A percentile compares a stretch with the other conserved stretches of the same genome.
phyloP scores from a whole-genome alignment of 1,140 invertebrate genomes.

The Drosophila pseudoananassae region DNA sequence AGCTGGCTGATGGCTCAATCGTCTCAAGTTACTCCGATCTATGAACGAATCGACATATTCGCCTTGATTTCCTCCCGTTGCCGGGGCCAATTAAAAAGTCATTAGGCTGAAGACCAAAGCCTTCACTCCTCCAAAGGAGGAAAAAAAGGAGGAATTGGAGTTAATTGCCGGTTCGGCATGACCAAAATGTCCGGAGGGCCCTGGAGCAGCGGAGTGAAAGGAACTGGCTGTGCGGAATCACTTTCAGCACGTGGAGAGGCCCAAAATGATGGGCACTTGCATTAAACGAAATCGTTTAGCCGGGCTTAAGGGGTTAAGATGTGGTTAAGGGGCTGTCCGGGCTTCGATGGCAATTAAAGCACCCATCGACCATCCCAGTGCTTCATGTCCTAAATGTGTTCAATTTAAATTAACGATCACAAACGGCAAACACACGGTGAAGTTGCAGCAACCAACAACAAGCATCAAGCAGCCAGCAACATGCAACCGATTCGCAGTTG shows the following conservation, averaged over 20 bases:
- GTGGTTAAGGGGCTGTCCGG: neutral
- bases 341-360: constrained; percentile 68
- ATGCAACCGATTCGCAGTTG: constrained; percentile 20
- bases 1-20: constrained; percentile 64
- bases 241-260: constrained; percentile 70
- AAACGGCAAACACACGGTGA: constrained; percentile 36
- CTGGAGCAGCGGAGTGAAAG: constrained; percentile 17
- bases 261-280: constrained; percentile 79
- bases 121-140: neutral
- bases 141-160: constrained; percentile 1
- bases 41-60: constrained; percentile 35
- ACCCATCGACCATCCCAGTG: constrained; percentile 29
- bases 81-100: constrained; percentile 73
- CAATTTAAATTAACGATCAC: constrained; percentile 82
- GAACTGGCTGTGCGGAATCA: constrained; percentile 52
- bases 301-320: constrained; percentile 14
- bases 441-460: constrained; percentile 20
- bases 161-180: constrained; percentile 77
- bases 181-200: constrained; percentile 63
- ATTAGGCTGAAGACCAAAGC: constrained; percentile 52
- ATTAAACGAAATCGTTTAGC: constrained; percentile 80
- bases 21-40: constrained; percentile 55
- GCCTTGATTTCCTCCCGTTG: constrained; percentile 16
- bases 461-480: neutral
- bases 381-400: constrained; percentile 80